A percentile compares a stretch with the other conserved stretches of the same genome.
Evolutionary conservation across 2,113 vertebrate species (phyloP).

Genomic region (Thamnaconus septentrionalis): DNA sequence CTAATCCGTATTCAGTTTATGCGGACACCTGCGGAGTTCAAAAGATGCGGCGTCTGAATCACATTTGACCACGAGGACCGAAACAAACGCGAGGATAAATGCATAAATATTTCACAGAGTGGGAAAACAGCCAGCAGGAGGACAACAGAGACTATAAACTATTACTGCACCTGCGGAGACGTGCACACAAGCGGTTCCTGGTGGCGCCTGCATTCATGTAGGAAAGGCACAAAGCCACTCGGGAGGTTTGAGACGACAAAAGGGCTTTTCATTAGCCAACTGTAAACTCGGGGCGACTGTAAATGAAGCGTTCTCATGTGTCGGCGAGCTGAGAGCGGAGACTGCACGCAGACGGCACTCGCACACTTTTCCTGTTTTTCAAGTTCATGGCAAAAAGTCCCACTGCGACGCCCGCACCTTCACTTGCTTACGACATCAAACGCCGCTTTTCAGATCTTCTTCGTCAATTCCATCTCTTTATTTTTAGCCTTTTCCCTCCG

Average conservation of each 20-base stretch:
- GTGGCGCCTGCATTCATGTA: conserved; percentile 16
- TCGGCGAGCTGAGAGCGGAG: conserved; percentile 11
- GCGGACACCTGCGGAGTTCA: conserved; percentile 2
- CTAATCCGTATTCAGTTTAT: neutral
- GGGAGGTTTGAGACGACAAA: conserved; percentile 51
- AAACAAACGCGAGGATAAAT: conserved; percentile 9
- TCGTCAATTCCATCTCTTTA: too few relatives aligned
- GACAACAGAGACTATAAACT: conserved; percentile 17
- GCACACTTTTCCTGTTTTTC: too few relatives aligned
- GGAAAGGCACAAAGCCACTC: conserved; percentile 44
- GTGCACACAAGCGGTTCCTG: conserved; percentile 5
- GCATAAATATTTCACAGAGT: conserved; percentile 37
- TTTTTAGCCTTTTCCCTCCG: neutral
- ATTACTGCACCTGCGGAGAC: conserved; percentile 18
- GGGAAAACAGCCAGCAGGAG: conserved; percentile 14
- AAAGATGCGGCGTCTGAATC: conserved; percentile 7
- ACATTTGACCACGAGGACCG: conserved; percentile 2
- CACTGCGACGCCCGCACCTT: too few relatives aligned
- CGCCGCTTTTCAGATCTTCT: conserved; percentile 6
- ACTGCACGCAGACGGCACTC: conserved; percentile 3
- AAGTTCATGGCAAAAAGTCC: too few relatives aligned
- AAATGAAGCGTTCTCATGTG: conserved; percentile 43
- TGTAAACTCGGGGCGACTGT: conserved; percentile 32
- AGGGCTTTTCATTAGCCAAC: conserved; percentile 52
- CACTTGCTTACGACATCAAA: too few relatives aligned